A percentile compares a stretch with the other conserved stretches of the same genome.
phyloP scores from a whole-genome alignment of 1,140 invertebrate genomes.

The Aphelinus certus region DNA sequence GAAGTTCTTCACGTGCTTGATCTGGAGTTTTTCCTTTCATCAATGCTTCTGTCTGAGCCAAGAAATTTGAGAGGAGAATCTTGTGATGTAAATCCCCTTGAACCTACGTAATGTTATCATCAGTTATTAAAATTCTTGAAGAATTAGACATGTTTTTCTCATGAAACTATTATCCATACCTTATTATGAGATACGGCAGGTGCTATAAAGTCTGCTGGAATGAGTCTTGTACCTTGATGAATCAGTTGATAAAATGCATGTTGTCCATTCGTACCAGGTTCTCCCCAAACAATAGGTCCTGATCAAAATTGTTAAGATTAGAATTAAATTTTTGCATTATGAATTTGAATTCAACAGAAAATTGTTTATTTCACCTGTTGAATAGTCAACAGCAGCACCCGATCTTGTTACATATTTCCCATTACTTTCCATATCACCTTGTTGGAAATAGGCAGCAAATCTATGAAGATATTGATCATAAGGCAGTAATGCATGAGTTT shows the following conservation, averaged over 20 bases:
- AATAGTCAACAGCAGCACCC: slow-evolving; percentile 80
- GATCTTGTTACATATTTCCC: slow-evolving; percentile 92
- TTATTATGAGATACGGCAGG: slow-evolving; percentile 94
- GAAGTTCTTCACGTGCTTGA: slow-evolving; percentile 80
- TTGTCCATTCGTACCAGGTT: slow-evolving; percentile 99
- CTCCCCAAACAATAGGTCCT: slow-evolving; percentile 81
- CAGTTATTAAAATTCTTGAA: not conserved
- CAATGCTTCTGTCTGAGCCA: slow-evolving; percentile 98
- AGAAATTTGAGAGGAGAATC: slow-evolving; percentile 95
- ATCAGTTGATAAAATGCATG: slow-evolving; percentile 98
- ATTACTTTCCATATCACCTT: slow-evolving; percentile 99
- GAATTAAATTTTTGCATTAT: slow-evolving; percentile 9
- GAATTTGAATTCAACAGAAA: not conserved
- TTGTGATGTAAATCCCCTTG: slow-evolving; percentile 74
- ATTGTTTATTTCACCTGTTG: slow-evolving; percentile 73
- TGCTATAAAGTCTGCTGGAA: slow-evolving; percentile 98
- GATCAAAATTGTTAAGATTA: slow-evolving; percentile 38
- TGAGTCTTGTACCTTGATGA: slow-evolving; percentile 88
- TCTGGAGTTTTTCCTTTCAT: slow-evolving; percentile 90
- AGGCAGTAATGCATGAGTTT: slow-evolving; percentile 95
- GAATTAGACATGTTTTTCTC: not conserved
- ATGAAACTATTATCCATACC: slow-evolving; percentile 62
- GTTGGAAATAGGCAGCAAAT: slow-evolving; percentile 99
- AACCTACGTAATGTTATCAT: slow-evolving; percentile 47
- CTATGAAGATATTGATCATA: slow-evolving; percentile 99